Conservation (phyloP, 1,140 invertebrate species). For the Latrodectus geometricus region DNA sequence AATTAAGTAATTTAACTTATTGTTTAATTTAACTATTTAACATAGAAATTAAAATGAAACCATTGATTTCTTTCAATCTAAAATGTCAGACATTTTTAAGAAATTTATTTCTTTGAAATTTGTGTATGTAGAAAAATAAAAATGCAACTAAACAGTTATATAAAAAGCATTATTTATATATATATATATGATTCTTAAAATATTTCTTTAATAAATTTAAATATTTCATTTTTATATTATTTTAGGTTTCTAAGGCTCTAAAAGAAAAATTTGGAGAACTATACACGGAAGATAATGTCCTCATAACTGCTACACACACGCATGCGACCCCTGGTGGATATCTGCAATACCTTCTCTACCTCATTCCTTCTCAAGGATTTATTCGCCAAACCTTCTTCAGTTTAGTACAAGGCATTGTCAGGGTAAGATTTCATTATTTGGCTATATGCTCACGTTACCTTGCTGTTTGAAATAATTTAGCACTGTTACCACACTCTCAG, state of each 20-base stretch:
- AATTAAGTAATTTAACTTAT: no score
- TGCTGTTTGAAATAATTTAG: no score
- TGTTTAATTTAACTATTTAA: no score
- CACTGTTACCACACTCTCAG: no score
- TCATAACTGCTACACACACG: conserved; percentile 89
- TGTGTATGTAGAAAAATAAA: no score
- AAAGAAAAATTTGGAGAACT: conserved; percentile 76
- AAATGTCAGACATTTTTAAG: no score
- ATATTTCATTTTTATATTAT: conserved; percentile 8
- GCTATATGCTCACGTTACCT: no score
- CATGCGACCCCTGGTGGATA: conserved; percentile 89
- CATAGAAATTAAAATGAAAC: no score
- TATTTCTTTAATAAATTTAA: background rate
- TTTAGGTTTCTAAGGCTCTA: conserved; percentile 80
- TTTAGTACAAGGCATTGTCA: conserved; percentile 79
- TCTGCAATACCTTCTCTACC: conserved; percentile 87
- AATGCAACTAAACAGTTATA: no score
- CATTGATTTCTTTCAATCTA: no score
- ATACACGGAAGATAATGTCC: conserved; percentile 83
- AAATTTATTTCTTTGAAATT: no score
- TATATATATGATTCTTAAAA: background rate
- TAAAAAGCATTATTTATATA: no score
- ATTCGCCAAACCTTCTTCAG: conserved; percentile 82
- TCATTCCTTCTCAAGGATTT: conserved; percentile 87
- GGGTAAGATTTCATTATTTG: conserved; percentile 70